phyloP scores from a whole-genome alignment of 2,113 vertebrate species.

The Tylochromis polylepis region DNA sequence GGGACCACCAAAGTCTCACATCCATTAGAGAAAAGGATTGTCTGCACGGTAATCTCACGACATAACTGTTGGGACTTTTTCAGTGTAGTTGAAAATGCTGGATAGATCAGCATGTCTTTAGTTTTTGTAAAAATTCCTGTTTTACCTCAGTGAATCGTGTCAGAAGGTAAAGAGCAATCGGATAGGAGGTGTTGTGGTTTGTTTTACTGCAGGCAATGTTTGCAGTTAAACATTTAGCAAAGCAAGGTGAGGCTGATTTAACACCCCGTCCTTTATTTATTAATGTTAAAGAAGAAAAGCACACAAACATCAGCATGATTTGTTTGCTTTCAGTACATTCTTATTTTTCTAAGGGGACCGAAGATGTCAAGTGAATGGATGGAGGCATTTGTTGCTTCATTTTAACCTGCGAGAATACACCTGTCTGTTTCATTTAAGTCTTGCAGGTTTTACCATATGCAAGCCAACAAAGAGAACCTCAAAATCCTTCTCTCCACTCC shows the following conservation, averaged over 20 bases:
- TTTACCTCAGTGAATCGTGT: not conserved
- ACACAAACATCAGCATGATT: slow-evolving; percentile 16
- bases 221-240: slow-evolving; percentile 41
- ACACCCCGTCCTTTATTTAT: slow-evolving; percentile 25
- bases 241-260: slow-evolving; percentile 21
- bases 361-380: not conserved
- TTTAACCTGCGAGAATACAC: not conserved
- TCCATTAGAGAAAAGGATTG: not conserved
- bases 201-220: not conserved
- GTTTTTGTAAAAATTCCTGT: not conserved
- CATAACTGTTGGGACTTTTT: not conserved
- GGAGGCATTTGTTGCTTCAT: not conserved
- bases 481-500: not conserved
- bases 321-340: slow-evolving; percentile 11
- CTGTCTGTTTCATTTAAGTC: not conserved
- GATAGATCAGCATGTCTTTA: not conserved
- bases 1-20: not conserved
- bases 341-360: not conserved
- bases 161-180: not conserved
- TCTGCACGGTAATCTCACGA: not conserved
- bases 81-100: not conserved
- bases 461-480: not conserved
- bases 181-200: not conserved
- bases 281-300: slow-evolving; percentile 3
- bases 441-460: not conserved